Base-by-base conservation (phyloP, 2,797 vertebrate species). In the Arctocebus calabarensis region DNA sequence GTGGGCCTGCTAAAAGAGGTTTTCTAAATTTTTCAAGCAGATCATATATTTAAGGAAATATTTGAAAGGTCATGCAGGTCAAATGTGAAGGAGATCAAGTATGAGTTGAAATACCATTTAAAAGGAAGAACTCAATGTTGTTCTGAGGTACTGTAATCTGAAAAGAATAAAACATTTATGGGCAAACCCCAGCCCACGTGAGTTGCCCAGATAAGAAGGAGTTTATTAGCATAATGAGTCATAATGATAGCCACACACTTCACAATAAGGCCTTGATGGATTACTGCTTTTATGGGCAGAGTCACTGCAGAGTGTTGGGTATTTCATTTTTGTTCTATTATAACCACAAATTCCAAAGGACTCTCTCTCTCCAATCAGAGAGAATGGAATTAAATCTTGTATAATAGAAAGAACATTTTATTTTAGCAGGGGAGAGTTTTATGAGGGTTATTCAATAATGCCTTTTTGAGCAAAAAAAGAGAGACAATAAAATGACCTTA, bases 21-120 rank as follows among this genome's bases (percentile, higher is more conserved):
- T 70, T 73, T 40, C 70, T 70, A 88, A 75, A 45, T 91, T 88
- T 89, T 74, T 87, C 83, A 83, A 25, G 43, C 20, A 94, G 70
- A 89, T 66, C 55, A 70, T 64, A 64, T 88, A 73, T 43, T 64
- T 55, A 57, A 59, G 83, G 81, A 95, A 91, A 91, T 48, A 84
- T 71, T 83, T 59, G n/a, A 83, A 90, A 88, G 48, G 10, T 79
- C 75, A 75, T 29, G 22, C 12, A 88, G 84, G 19, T 81, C 61
- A 64, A 57, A 89, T 16, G 27, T 68, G 73, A 78, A 70, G 55
- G 62, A 77, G 43, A 92, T 91, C 71, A 93, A 93, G 29, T 83
- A 64, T 57, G 34, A 12, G 68, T 64, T 83, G 12, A 94, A 94
- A 82, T 78, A 90, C 52, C 74, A 85, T 57, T 91, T 71, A 73